phyloP scores from a whole-genome alignment of 2,113 vertebrate genomes.

The Callipepla squamata region DNA sequence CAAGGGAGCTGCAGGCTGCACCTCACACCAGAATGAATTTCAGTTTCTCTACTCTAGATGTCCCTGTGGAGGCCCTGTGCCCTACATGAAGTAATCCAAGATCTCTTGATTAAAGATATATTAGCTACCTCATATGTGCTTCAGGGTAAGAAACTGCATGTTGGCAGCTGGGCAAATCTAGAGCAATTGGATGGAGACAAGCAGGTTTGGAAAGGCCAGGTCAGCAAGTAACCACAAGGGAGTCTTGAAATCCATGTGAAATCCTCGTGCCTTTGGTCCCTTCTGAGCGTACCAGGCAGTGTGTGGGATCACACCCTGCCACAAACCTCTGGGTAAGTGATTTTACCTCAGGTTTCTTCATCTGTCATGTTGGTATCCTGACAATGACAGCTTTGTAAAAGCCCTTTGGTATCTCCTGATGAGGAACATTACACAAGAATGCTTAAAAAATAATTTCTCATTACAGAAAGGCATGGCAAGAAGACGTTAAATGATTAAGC shows the following conservation, averaged over 20 bases:
- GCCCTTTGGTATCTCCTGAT: neutral
- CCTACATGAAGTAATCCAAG: conserved; percentile 17
- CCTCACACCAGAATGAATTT: neutral
- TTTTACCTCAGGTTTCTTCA: neutral
- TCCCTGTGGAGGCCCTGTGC: neutral
- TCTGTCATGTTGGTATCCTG: neutral
- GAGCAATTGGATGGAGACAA: neutral
- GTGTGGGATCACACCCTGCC: fast-evolving
- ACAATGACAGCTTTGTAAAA: neutral
- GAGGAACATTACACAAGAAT: neutral
- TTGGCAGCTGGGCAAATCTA: neutral
- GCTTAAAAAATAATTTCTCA: fast-evolving
- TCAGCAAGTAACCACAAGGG: neutral
- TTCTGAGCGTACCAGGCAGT: neutral
- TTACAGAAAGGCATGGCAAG: neutral
- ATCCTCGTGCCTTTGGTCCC: neutral
- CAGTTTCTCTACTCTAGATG: neutral
- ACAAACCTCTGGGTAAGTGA: neutral
- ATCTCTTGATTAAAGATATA: conserved; percentile 28
- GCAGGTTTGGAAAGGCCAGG: neutral
- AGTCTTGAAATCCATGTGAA: neutral
- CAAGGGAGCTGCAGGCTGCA: fast-evolving
- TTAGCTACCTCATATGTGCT: neutral
- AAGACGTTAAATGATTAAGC: neutral
- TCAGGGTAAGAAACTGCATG: neutral